phyloP scores from a whole-genome alignment of 2,113 vertebrate genomes.

The Ardeotis arabs region DNA sequence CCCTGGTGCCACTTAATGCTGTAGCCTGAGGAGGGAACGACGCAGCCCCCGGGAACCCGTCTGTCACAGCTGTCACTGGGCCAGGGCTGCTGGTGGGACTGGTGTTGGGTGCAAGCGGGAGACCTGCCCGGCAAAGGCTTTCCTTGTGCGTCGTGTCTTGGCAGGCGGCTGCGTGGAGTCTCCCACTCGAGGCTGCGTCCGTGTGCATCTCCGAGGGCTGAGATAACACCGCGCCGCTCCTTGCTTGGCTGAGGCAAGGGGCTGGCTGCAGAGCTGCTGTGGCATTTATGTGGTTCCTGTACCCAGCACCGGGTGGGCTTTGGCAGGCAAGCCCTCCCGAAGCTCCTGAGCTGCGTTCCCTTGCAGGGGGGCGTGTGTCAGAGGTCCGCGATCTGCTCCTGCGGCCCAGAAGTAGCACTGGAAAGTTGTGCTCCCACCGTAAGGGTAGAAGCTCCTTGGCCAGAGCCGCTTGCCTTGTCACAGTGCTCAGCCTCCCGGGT shows the following conservation, averaged over 20 bases:
- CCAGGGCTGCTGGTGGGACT: accelerated
- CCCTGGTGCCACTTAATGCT: neutral
- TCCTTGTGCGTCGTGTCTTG: neutral
- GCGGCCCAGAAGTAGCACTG: neutral
- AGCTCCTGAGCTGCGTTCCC: neutral
- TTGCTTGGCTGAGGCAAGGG: neutral
- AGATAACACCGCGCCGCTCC: neutral
- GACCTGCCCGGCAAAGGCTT: neutral
- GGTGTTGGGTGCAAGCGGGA: neutral
- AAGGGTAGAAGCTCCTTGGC: neutral
- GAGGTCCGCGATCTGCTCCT: neutral
- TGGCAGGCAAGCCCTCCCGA: neutral
- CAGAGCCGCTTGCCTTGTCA: accelerated
- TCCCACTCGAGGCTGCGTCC: neutral
- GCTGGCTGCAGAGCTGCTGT: neutral
- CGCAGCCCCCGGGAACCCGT: neutral
- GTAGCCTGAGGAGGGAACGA: neutral
- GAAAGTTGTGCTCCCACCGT: accelerated
- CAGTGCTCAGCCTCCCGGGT: accelerated
- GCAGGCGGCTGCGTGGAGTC: neutral
- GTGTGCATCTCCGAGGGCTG: neutral
- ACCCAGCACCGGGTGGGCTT: neutral
- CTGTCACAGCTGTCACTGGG: neutral
- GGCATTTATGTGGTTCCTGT: neutral
- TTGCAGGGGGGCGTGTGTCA: accelerated